Evolutionary conservation across 2,797 vertebrate species (phyloP), one percentile per base, ranked within the genome.

Genomic region (Sparidentex hasta): DNA sequence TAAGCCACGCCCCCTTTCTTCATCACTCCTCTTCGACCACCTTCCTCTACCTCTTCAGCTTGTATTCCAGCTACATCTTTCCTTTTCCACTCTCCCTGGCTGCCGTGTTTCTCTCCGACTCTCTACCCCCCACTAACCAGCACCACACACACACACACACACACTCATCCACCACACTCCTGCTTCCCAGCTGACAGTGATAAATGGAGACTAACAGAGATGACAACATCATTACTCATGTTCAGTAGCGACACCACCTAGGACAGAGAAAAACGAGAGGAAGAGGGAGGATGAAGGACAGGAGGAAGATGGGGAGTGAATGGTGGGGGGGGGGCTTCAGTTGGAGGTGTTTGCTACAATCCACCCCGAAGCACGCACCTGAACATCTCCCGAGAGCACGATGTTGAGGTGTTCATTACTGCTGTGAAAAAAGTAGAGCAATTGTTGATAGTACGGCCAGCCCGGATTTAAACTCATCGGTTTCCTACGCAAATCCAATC

Each of bases 191-290:
- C 89, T 94, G 93, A 94, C 95, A 90, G 88, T 94, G 95, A 96
- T 94, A 92, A 95, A 96, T 95, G 91, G 93, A 94, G 89, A 94
- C 87, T 90, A 90, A 77, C 88, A 84, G 86, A 85, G 88, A 92
- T 95, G 94, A 95, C 94, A 94, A 93, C 87, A 89, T 92, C 93
- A 93, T 95, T 95, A 95, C 94, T 95, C 94, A 95, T 94, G 90
- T 91, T 94, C 91, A 88, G 92, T 87, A 87, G 91, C 90, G 85
- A 93, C 90, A 93, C 89, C 87, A 87, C 81, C 83, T 87, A 86
- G 90, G 87, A 93, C 90, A 92, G 91, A 76, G 76, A 89, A 86
- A 87, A 85, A 68, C 50, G 71, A 83, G 87, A 75, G 67, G 79
- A 84, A 77, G 87, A 82, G 74, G 79, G 76, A 88, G 88, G 81